Base-by-base conservation (phyloP, 53 echinoderm and acorn worm genomes). In the Luidia sarsii region DNA sequence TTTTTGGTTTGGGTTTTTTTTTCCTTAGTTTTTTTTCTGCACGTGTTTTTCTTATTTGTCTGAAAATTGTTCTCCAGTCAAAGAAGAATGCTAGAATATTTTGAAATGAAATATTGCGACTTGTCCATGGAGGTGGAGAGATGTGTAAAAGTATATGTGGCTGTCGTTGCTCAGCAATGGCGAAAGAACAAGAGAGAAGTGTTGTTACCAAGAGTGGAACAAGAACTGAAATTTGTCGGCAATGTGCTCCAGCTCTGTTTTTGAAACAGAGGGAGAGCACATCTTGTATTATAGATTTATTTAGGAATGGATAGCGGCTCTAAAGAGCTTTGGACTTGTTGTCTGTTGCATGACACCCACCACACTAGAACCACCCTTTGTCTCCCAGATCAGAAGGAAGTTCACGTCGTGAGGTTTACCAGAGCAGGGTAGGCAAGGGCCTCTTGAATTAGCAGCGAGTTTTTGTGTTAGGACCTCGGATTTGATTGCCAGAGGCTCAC, bases 161-260 rank as follows among this genome's bases (percentile, higher is more conserved):
- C 11, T 57, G n/a, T 9, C 13, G 32, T 2, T 27, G 4, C 56
- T n/a, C n/a, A n/a, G n/a, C n/a, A n/a, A n/a, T n/a, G n/a, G n/a
- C n/a, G n/a, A n/a, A n/a, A n/a, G n/a, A 4, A 56, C 24, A 23
- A 56, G 23, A 24, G 8, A 5, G 13, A 56, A 7, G 15, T 7
- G 51, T 51, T 19, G 51, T 56, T 24, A 9, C 56, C 56, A 56
- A 13, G 56, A 24, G 28, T 13, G 3, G 29, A 7, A 13, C 32
- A 27, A 29, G 9, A 31, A 57, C 59, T 29, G 59, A 57, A 57
- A 57, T 57, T 64, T 3, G 64, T 64, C 38, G 6, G 38, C 35
- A 64, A 64, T 36, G 43, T 28, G 43, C 48, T 18, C n/a, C 50
- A 50, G 33, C n/a, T 45, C 61, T 77, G 77, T 77, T 77, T 74